Conservation (phyloP, 2,797 vertebrate genomes). For the Anguilla pacifica region DNA sequence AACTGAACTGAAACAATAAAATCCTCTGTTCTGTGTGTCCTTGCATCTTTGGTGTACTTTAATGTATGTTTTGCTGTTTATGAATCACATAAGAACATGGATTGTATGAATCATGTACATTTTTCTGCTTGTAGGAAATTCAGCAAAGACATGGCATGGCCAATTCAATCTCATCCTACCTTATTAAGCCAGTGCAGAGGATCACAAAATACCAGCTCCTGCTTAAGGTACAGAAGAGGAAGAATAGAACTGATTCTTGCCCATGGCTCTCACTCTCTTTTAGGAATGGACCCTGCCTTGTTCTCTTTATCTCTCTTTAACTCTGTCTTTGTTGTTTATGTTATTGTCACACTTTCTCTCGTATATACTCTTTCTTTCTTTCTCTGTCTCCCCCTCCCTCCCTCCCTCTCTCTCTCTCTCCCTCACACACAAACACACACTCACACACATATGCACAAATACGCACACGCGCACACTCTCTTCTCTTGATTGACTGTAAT, state of each 20-base stretch:
- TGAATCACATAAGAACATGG: not conserved
- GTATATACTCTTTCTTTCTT: not conserved
- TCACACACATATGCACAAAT: slow-evolving; percentile 9
- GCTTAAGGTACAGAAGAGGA: slow-evolving; percentile 81
- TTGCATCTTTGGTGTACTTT: not conserved
- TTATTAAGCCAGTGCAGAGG: slow-evolving; percentile 98
- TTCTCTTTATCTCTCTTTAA: not conserved
- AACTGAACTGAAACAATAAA: not conserved
- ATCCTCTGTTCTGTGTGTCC: not conserved
- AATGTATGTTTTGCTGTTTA: not conserved
- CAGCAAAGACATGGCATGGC: slow-evolving; percentile 92
- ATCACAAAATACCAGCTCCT: slow-evolving; percentile 98
- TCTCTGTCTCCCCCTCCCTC: not conserved
- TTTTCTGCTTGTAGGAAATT: slow-evolving; percentile 80
- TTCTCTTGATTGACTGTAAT: too few relatives aligned
- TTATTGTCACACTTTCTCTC: not conserved
- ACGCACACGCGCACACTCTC: not conserved
- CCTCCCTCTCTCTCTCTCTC: not conserved
- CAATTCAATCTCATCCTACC: slow-evolving; percentile 97
- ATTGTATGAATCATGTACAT: not conserved
- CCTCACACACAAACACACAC: slow-evolving; percentile 5
- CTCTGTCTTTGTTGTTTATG: not conserved
- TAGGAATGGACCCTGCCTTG: too few relatives aligned
- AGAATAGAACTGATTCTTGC: not conserved
- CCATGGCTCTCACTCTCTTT: slow-evolving; percentile 25